Evolutionary conservation across 2,113 vertebrate genomes (phyloP).

Genomic region (Periophthalmus modestus): DNA sequence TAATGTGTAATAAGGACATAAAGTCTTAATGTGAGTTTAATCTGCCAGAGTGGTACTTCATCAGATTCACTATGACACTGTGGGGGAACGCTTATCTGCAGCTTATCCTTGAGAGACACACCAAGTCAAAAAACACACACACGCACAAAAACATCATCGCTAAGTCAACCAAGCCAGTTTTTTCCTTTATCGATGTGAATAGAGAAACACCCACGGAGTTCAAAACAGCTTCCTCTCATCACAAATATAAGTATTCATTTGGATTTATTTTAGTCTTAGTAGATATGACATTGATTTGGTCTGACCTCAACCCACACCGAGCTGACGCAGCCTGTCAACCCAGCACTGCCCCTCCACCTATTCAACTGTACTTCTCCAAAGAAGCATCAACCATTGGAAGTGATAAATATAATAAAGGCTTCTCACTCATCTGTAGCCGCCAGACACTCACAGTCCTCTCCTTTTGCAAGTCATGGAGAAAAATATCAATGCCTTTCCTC

Average conservation of each 20-base stretch:
- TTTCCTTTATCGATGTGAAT: not conserved
- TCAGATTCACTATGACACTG: constrained; percentile 1
- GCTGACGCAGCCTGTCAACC: not conserved
- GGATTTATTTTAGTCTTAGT: not conserved
- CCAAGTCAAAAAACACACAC: not conserved
- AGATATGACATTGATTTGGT: not conserved
- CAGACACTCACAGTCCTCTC: not conserved
- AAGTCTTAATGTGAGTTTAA: constrained; percentile 6
- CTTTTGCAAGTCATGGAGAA: not conserved
- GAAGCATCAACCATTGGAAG: not conserved
- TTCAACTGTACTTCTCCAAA: not conserved
- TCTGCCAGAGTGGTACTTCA: not conserved
- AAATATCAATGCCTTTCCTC: not conserved
- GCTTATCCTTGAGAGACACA: not conserved
- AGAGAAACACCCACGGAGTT: not conserved
- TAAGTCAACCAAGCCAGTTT: no score
- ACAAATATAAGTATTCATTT: not conserved
- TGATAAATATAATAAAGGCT: not conserved
- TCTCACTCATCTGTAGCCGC: not conserved
- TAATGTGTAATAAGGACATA: not conserved
- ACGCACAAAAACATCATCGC: not conserved
- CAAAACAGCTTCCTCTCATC: not conserved
- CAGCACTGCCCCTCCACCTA: not conserved
- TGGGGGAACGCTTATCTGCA: not conserved
- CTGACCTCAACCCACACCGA: not conserved